phyloP scores from a whole-genome alignment of 2,888 invertebrate genomes.

The Drosophila picticornis region DNA sequence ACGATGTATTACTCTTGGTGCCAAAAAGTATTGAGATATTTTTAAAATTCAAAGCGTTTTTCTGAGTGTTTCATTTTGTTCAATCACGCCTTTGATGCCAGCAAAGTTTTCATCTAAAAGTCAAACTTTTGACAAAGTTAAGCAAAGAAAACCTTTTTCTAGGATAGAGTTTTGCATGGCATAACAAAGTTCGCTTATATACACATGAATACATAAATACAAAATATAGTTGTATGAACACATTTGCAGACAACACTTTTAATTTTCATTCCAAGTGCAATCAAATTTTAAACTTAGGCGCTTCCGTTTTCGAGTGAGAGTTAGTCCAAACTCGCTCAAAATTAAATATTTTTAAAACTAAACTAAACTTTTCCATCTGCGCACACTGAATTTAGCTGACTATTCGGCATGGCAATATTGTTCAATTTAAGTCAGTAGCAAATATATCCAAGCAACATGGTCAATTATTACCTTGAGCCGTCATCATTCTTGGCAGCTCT shows the following conservation, averaged over 20 bases:
- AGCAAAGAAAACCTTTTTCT: neutral
- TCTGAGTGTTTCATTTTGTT: neutral
- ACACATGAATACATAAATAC: neutral
- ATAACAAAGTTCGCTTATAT: neutral
- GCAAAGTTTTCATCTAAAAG: neutral
- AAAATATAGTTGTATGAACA: neutral
- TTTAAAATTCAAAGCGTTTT: neutral
- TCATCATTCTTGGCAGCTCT: conserved; percentile 36
- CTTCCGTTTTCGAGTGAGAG: neutral
- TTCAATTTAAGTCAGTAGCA: conserved; percentile 17
- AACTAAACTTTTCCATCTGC: neutral
- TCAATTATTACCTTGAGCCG: conserved; percentile 69
- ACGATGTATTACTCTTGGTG: neutral
- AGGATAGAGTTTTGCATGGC: neutral
- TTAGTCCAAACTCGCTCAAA: neutral
- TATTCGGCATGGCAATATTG: conserved; percentile 33
- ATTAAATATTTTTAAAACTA: neutral
- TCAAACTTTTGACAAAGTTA: neutral
- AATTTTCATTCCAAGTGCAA: neutral
- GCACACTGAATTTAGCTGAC: conserved; percentile 34
- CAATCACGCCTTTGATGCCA: neutral
- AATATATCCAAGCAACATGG: conserved; percentile 19
- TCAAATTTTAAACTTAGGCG: neutral
- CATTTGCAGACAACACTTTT: neutral
- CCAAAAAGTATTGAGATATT: neutral